A percentile compares a stretch with the other conserved stretches of the same genome.
Conservation (phyloP, 2,113 vertebrate genomes). For the Nyctereutes procyonoides region DNA sequence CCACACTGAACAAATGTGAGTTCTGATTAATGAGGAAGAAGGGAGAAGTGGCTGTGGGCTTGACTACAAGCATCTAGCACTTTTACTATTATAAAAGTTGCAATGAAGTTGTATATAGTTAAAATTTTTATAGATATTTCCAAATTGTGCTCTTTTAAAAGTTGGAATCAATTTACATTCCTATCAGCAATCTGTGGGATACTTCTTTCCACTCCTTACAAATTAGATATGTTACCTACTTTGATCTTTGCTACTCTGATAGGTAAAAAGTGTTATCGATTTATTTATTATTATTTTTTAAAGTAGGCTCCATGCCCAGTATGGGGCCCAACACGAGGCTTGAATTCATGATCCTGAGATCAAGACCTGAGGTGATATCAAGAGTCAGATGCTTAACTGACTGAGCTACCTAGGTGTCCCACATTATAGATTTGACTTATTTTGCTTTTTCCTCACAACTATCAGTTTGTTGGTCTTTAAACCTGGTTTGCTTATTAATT, state of each 20-base stretch:
- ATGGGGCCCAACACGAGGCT: neutral
- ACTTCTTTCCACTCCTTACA: conserved; percentile 23
- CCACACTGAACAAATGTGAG: neutral
- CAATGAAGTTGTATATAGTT: neutral
- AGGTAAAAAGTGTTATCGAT: neutral
- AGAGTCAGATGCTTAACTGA: neutral
- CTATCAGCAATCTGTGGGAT: neutral
- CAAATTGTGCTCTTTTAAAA: conserved; percentile 4
- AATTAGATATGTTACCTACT: neutral
- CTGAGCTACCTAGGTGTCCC: neutral
- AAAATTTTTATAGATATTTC: neutral
- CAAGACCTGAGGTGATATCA: neutral
- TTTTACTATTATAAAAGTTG: neutral
- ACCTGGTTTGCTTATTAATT: neutral
- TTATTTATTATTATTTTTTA: neutral
- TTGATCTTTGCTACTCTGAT: neutral
- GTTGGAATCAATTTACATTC: conserved; percentile 38
- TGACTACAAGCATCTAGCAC: neutral
- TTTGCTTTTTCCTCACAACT: neutral
- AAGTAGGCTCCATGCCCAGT: neutral
- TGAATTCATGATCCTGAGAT: neutral
- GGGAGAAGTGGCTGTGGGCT: neutral
- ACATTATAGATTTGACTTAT: neutral
- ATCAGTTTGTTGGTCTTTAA: neutral
- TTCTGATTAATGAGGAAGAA: neutral